phyloP scores from a whole-genome alignment of 2,797 vertebrate species.

The Syngnathus rostellatus region DNA sequence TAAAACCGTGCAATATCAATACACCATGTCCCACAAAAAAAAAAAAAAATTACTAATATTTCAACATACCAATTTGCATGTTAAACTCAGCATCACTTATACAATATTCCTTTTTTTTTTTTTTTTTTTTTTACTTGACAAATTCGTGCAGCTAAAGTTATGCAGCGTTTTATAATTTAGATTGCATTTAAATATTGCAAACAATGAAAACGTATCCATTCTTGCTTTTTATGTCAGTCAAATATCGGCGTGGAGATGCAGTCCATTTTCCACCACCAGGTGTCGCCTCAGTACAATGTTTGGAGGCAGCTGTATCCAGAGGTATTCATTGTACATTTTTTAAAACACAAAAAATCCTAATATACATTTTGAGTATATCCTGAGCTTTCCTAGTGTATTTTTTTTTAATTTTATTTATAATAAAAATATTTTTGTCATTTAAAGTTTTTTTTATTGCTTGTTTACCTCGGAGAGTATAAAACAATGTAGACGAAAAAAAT shows the following conservation, averaged over 20 bases:
- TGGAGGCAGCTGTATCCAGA: not conserved
- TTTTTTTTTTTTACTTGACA: no score
- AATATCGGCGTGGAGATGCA: not conserved
- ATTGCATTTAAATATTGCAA: not conserved
- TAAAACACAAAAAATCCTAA: not conserved
- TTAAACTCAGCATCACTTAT: not conserved
- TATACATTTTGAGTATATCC: not conserved
- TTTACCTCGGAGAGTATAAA: no score
- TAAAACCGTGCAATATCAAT: no score
- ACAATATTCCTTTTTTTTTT: no score
- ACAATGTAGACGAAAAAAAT: no score
- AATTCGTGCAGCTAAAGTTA: not conserved
- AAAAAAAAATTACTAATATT: not conserved
- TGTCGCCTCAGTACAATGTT: constrained; percentile 24
- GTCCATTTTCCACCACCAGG: constrained; percentile 26
- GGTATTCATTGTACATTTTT: not conserved
- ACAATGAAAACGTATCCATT: not conserved
- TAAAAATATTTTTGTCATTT: no score
- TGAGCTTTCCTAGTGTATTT: not conserved
- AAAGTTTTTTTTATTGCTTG: no score
- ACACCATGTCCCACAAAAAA: no score
- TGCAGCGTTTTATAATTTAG: not conserved
- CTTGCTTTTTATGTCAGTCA: no score
- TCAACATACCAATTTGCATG: not conserved
- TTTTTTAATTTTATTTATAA: no score